phyloP scores from a whole-genome alignment of 2,888 invertebrate species.

The Caenorhabditis drosophilae region DNA sequence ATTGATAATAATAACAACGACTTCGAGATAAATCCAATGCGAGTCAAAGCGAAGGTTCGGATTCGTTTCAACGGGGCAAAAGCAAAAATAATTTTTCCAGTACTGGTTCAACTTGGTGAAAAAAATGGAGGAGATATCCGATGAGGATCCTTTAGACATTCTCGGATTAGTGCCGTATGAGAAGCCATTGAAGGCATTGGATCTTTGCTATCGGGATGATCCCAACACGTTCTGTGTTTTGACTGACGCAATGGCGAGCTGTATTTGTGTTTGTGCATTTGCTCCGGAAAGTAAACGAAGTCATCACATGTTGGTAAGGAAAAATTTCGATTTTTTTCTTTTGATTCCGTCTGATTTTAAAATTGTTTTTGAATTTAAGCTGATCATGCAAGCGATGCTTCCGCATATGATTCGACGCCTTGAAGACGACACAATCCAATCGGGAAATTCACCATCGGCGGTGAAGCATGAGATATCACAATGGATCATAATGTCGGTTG shows the following conservation, averaged over 20 bases:
- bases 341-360: neutral
- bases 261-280: constrained; percentile 98
- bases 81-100: no score
- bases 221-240: constrained; percentile 94
- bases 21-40: constrained; percentile 85
- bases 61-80: no score
- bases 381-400: constrained; percentile 87
- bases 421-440: constrained; percentile 81
- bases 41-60: constrained; percentile 76
- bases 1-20: constrained; percentile 79
- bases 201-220: constrained; percentile 98
- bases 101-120: constrained; percentile 86
- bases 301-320: constrained; percentile 72
- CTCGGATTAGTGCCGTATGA: constrained; percentile 63
- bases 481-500: constrained; percentile 81
- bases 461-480: constrained; percentile 81
- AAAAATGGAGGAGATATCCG: constrained; percentile 77
- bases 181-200: constrained; percentile 77
- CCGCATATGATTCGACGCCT: constrained; percentile 94
- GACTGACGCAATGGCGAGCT: constrained; percentile 91
- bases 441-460: constrained; percentile 76
- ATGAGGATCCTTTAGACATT: constrained; percentile 86
- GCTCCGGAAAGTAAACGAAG: constrained; percentile 85
- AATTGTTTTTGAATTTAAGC: no score
- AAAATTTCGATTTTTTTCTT: neutral